phyloP scores from a whole-genome alignment of 2,888 invertebrate genomes.

The Mallateleia sp. region DNA sequence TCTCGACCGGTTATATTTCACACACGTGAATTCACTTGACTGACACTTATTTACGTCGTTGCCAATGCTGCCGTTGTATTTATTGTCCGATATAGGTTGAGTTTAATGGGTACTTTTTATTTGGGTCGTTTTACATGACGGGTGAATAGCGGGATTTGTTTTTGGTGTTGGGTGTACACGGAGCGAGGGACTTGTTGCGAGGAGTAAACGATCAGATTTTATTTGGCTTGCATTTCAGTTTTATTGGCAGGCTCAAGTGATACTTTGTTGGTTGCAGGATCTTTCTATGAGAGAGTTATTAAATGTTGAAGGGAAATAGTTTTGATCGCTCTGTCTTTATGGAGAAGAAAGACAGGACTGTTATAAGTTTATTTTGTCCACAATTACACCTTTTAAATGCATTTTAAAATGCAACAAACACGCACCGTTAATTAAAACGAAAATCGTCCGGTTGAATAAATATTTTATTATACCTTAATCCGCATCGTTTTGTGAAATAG shows the following conservation, averaged over 20 bases:
- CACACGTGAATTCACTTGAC: constrained; percentile 75
- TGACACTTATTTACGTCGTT: constrained; percentile 70
- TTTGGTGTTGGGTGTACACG: constrained; percentile 65
- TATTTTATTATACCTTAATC: background rate
- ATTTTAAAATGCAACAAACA: background rate
- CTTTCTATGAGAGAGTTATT: constrained; percentile 58
- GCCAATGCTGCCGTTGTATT: constrained; percentile 64
- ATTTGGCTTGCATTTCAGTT: constrained; percentile 62
- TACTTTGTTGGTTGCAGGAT: constrained; percentile 46
- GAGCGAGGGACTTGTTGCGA: constrained; percentile 56
- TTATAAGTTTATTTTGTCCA: constrained; percentile 25
- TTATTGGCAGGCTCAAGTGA: constrained; percentile 63
- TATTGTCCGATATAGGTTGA: constrained; percentile 68
- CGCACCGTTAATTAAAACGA: background rate
- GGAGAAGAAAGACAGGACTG: background rate
- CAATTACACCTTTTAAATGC: constrained; percentile 17
- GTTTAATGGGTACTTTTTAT: constrained; percentile 70
- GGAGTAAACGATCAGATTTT: constrained; percentile 65
- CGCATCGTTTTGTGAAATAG: background rate
- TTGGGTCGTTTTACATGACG: constrained; percentile 73
- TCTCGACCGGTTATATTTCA: constrained; percentile 71
- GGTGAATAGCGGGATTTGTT: constrained; percentile 70
- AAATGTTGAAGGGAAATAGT: constrained; percentile 16
- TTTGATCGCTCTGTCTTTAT: constrained; percentile 4
- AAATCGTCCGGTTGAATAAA: background rate